Base-by-base conservation (phyloP, 2,888 invertebrate genomes). In the Mystacides longicornis region DNA sequence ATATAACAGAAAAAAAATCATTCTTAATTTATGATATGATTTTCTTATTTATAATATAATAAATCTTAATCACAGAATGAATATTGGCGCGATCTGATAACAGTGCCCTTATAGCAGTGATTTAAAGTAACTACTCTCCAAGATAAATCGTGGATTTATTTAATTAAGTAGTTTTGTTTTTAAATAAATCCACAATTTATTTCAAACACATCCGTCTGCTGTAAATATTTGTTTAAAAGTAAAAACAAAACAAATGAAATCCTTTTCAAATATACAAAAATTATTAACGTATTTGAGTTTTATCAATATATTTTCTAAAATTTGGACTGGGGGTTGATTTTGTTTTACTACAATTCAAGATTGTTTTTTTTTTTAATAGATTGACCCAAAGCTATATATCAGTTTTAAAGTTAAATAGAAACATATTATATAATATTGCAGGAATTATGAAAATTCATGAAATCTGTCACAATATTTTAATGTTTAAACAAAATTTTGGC, bases 181-280 rank as follows among this genome's bases (percentile, higher is more conserved):
- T 7, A 14, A 3, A 37, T 14, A 37, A 37, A 37, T 37, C 37
- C 37, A 37, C 37, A 3, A 27, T 27, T 27, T 7, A 37, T 37
- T 37, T 7, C 16, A 7, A 14, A 7, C 3, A 14, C 37, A 37
- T 37, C 37, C 14, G 16, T 37, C 16, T 37, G 37, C 37, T 37
- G 37, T 37, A 37, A 37, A 37, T 37, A 37, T 37, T 37, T 37
- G 37, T 37, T 37, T 37, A n/a, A n/a, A n/a, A n/a, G n/a, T n/a
- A n/a, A n/a, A n/a, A n/a, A n/a, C n/a, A n/a, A n/a, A n/a, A n/a
- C n/a, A n/a, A n/a, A n/a, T n/a, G n/a, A n/a, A n/a, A n/a, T n/a
- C n/a, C n/a, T n/a, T n/a, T n/a, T n/a, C n/a, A n/a, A n/a, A n/a
- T n/a, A n/a, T n/a, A n/a, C n/a, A n/a, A n/a, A n/a, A n/a, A n/a